Conservation (phyloP, 2,113 vertebrate species). For the Paracanthobrama guichenoti region DNA sequence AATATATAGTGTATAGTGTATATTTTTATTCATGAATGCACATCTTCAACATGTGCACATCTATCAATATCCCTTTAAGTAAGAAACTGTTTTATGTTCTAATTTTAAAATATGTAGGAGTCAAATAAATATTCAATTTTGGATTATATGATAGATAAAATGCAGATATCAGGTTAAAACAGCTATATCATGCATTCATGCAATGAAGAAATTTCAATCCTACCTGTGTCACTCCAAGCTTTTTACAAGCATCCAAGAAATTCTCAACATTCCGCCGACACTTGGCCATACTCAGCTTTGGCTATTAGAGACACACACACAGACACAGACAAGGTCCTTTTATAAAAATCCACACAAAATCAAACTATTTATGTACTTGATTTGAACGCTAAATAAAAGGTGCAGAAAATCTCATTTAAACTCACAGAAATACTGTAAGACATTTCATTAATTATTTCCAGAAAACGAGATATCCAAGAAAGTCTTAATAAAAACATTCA, state of each 20-base stretch:
- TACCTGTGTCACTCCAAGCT: conserved; percentile 95
- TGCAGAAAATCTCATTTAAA: neutral
- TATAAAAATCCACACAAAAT: neutral
- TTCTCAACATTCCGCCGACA: conserved; percentile 98
- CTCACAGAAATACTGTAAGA: neutral
- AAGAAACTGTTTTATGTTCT: neutral
- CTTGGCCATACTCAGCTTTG: conserved; percentile 99
- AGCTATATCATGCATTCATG: neutral
- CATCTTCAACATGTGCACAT: too few relatives aligned
- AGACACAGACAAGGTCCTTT: neutral
- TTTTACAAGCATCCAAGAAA: conserved; percentile 98
- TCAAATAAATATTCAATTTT: too few relatives aligned
- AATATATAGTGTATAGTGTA: too few relatives aligned
- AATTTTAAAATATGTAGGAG: neutral
- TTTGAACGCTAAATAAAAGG: neutral
- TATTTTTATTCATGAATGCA: too few relatives aligned
- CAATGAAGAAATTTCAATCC: neutral
- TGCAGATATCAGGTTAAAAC: neutral
- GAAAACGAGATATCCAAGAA: neutral
- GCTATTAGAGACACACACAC: conserved; percentile 73
- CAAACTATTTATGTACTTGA: neutral
- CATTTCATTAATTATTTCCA: neutral
- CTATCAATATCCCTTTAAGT: neutral
- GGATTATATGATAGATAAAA: neutral
- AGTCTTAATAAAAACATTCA: neutral